phyloP scores from a whole-genome alignment of 2,797 vertebrate species.

The Siniperca obscura region DNA sequence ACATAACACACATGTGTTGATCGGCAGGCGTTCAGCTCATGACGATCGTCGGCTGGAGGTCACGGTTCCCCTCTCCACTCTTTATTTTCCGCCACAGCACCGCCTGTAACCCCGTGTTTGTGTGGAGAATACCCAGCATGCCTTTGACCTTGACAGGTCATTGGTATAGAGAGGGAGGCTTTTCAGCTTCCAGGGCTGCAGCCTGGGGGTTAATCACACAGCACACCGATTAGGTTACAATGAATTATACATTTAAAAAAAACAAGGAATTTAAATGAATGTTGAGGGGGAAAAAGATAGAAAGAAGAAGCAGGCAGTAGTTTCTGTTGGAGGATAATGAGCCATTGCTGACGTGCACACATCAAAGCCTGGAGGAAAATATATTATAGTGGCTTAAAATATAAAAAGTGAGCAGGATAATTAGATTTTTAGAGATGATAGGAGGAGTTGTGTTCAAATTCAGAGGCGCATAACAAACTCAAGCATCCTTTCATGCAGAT shows the following conservation, averaged over 20 bases:
- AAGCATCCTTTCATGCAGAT: neutral
- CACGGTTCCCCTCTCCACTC: constrained; percentile 10
- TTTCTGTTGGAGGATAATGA: constrained; percentile 51
- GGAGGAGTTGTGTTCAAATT: neutral
- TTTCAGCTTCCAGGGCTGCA: constrained; percentile 57
- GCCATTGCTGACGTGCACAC: constrained; percentile 28
- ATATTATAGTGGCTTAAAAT: neutral
- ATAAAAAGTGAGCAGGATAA: neutral
- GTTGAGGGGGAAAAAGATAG: neutral
- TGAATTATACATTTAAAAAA: constrained; percentile 63
- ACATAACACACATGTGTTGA: neutral
- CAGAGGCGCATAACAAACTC: neutral
- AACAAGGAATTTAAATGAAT: constrained; percentile 57
- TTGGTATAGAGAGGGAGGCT: constrained; percentile 50
- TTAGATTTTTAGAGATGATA: neutral
- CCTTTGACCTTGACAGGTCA: constrained; percentile 87
- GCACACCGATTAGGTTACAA: constrained; percentile 46
- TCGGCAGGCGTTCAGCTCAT: neutral
- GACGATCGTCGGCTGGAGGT: constrained; percentile 19
- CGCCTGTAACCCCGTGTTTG: constrained; percentile 60
- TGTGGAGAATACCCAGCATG: constrained; percentile 74
- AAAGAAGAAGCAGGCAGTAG: constrained; percentile 4
- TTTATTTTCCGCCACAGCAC: constrained; percentile 43
- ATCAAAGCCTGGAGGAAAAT: constrained; percentile 31
- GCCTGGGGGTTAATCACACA: constrained; percentile 64